Evolutionary conservation across 2,888 invertebrate genomes (phyloP), one percentile per base, ranked within the genome.

Genomic region (Eupithecia pulchellata): DNA sequence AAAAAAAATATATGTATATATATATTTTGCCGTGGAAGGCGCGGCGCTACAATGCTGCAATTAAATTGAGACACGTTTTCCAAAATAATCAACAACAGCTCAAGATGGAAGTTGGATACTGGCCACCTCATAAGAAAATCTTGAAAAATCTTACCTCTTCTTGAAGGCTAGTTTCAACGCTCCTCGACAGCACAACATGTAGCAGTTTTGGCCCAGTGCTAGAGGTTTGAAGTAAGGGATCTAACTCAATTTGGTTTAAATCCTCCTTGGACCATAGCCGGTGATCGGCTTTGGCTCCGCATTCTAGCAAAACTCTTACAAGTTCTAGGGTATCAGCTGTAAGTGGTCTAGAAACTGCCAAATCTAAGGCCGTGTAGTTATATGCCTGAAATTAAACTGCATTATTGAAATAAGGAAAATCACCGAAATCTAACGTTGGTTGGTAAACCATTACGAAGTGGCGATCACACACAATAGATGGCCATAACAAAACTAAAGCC

Each of bases 121-220:
- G 17, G 17, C 14, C 14, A 17, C 39, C 39, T 39, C 34, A 34
- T 30, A 30, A 30, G 34, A 34, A 34, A 42, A 6, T 42, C n/a
- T 42, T 42, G 42, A n/a, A 27, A 13, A 42, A 42, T 62, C n/a
- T 27, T 17, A 66, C 91, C 73, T 88, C 83, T 79, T 88, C 87
- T 52, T 89, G 86, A 4, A 6, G 58, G 2, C 86, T 85, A 65
- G 47, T 80, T 4, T 86, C 86, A 2, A 77, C 61, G 71, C 79
- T 86, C 71, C 76, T 90, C 1, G 82, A 81, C n/a, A 93, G 74
- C 2, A 91, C 81, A 58, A 80, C 87, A 73, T 93, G 92, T 9
- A 93, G 75, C 25, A 93, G 80, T 4, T 89, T 91, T 2, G 93
- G 92, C 0, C 92, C 92, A 14, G 78, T 20, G 25, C 5, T 36